phyloP scores from a whole-genome alignment of 2,888 invertebrate genomes.

The Melanargia galathea region DNA sequence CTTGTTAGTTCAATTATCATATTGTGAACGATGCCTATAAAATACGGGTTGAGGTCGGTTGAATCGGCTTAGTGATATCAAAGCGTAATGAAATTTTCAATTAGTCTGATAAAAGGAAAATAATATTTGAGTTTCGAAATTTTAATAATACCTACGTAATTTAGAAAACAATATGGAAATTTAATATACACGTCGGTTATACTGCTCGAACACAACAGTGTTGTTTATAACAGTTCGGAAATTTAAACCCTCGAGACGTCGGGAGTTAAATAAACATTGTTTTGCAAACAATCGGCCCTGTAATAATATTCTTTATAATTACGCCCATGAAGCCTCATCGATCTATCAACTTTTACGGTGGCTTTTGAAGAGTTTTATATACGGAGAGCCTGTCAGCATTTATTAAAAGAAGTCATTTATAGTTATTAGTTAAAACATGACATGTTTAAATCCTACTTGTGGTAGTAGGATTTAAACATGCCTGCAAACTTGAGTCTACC shows the following conservation, averaged over 20 bases:
- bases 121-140: slow-evolving; percentile 15
- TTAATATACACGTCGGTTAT: slow-evolving; percentile 24
- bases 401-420: too few relatives aligned
- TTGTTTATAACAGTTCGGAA: too few relatives aligned
- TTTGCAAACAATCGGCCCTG: slow-evolving; percentile 27
- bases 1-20: slow-evolving; percentile 2
- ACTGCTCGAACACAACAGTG: too few relatives aligned
- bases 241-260: slow-evolving; percentile 20
- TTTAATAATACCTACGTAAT: slow-evolving; percentile 17
- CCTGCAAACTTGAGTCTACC: too few relatives aligned
- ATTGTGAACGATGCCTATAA: not conserved
- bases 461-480: too few relatives aligned
- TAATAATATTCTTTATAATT: slow-evolving; percentile 38
- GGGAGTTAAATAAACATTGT: slow-evolving; percentile 26
- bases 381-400: not conserved
- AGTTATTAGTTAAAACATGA: too few relatives aligned
- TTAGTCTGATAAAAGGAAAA: slow-evolving; percentile 3
- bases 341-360: slow-evolving; percentile 32
- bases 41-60: not conserved
- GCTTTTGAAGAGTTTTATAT: slow-evolving; percentile 24
- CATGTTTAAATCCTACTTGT: too few relatives aligned
- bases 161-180: slow-evolving; percentile 15
- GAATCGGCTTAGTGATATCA: not conserved
- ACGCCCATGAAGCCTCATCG: slow-evolving; percentile 31
- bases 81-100: slow-evolving; percentile 3